Base-by-base conservation (phyloP, 1,140 invertebrate genomes). In the Harpegnathos saltator region DNA sequence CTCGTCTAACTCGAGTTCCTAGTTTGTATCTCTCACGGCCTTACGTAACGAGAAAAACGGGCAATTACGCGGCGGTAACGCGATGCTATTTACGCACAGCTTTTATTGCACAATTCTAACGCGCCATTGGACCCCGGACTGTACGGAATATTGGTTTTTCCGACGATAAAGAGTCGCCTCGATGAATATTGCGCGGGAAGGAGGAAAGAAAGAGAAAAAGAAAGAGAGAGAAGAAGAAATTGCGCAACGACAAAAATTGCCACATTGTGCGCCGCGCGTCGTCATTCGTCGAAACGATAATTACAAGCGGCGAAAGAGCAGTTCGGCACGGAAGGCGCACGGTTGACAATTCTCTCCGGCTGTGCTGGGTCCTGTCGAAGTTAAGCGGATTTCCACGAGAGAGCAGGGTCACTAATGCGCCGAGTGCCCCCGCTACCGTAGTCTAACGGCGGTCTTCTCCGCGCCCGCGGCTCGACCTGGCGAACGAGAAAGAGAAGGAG, bases 21-120 rank as follows among this genome's bases (percentile, higher is more conserved):
- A 69, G 52, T 58, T 78, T 48, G 63, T 78, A 78, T 80, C 48
- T 78, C 50, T 78, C 22, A 80, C 52, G 52, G 24, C 26, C 33
- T 80, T 71, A 71, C n/a, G 19, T 38, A 65, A 52, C 44, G 44
- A 71, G 48, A 71, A 80, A 80, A 80, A 48, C 54, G 12, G 52
- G 22, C 54, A 71, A 80, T 80, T 71, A 80, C 52, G 52, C 22
- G n/a, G 17, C n/a, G 63, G 14, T 69, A 69, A 65, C 22, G 24
- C 38, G 44, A 61, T n/a, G 44, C 44, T 74, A 44, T 62, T 75
- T 74, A 71, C 14, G 38, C 38, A 59, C 14, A 17, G 17, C 33
- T 69, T 59, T 78, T 48, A 58, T 78, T 78, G 22, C 62, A 78
- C 22, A 78, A 68, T 68, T 58, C 24, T 78, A 44, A 5, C 7